Conservation (phyloP, 2,113 vertebrate genomes). For the Petaurus breviceps region DNA sequence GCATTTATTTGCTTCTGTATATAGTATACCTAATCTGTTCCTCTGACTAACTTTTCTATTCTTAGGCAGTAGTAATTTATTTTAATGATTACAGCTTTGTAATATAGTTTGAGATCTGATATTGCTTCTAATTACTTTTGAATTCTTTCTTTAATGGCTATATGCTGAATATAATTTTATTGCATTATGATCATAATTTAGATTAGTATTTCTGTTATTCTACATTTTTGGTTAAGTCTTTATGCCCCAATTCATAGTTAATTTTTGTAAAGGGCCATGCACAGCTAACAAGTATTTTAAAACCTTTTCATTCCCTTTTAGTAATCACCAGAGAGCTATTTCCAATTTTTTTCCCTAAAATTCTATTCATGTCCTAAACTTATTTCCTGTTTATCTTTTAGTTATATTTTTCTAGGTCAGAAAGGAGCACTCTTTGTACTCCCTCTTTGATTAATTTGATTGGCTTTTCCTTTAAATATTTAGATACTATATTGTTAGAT, state of each 20-base stretch:
- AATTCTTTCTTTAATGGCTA: background rate
- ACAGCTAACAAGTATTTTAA: background rate
- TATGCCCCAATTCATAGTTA: background rate
- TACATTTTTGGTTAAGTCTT: background rate
- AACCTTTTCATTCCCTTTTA: background rate
- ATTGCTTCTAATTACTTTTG: background rate
- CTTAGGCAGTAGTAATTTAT: background rate
- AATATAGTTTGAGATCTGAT: background rate
- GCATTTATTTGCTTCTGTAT: background rate
- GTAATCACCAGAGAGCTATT: background rate
- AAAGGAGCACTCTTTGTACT: background rate
- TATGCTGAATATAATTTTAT: background rate
- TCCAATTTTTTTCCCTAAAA: background rate
- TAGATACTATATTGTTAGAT: background rate
- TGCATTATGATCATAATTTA: background rate
- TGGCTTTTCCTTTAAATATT: background rate
- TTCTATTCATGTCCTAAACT: background rate
- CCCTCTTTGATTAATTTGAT: background rate
- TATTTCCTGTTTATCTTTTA: background rate
- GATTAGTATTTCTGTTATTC: background rate
- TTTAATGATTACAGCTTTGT: background rate
- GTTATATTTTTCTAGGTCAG: background rate
- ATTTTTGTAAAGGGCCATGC: background rate
- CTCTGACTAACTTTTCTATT: background rate
- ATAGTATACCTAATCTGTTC: background rate